Base-by-base conservation (phyloP, 2,113 vertebrate species). In the Trinectes maculatus region DNA sequence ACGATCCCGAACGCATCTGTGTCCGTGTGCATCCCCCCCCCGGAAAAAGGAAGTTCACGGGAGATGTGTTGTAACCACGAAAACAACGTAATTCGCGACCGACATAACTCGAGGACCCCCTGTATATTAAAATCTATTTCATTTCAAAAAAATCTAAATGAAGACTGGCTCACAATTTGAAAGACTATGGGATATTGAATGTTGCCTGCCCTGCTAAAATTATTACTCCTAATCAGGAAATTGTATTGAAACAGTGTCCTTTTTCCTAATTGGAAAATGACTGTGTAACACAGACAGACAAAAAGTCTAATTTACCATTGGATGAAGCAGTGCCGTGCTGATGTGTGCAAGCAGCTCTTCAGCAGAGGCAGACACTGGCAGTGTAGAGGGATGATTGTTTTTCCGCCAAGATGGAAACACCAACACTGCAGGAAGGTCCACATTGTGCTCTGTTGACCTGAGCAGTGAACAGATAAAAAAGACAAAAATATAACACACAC, bases 401-500 rank as follows among this genome's bases (percentile, higher is more conserved):
- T 2, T 57, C 61, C 54, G 80, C 71, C 92, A 47, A 0, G 84
- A 89, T 8, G 89, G 92, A 62, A 92, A 91, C 9, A 95, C 85
- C 65, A 98, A 79, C 16, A 98, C 71, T 7, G 90, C 94, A 24
- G 96, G 96, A 10, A 93, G 93, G 31, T 84, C 70, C 47, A 90
- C 85, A 0, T 63, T 21, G 2, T 93, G 94, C 47, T 91, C 93
- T 21, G 21, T 80, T 65, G 94, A 93, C 85, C 97, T 99, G 79
- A 4, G 71, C 1, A 40, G 15, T 12, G 24, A 10, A 44, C 5
- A 42, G n/a, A 33, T 5, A 28, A 34, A 40, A 59, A 40, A 43
- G 2, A 26, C 28, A 44, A 0, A 19, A 11, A 37, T 3, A 2
- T 2, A 5, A 25, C 3, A 33, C 29, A 34, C 18, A 52, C 29